These are phyloP conservation scores for Phyllotreta striolata DNA, from an alignment of 2,888 invertebrate genomes.

Conservation along the genomic window DNA sequence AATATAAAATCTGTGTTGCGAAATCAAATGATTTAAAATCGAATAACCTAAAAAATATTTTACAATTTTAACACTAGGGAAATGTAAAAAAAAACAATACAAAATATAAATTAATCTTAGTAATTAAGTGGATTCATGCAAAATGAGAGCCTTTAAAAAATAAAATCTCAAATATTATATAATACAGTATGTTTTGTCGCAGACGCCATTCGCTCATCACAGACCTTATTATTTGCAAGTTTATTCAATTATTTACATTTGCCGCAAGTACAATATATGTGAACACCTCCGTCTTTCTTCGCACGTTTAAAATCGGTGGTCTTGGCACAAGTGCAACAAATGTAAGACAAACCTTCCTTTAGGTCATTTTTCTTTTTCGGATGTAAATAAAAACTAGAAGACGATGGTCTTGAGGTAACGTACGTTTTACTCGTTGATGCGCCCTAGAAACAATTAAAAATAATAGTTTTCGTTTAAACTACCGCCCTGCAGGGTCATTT, in stretches of 20 bases:
- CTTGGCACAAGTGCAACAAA: slow-evolving; percentile 9
- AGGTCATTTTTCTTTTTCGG: neutral
- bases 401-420: slow-evolving; percentile 1
- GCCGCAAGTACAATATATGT: slow-evolving; percentile 10
- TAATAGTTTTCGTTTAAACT: neutral
- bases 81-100: slow-evolving; percentile 2
- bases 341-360: neutral
- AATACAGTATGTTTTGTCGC: no score
- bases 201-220: neutral
- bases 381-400: neutral
- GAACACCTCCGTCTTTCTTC: neutral
- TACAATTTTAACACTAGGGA: slow-evolving; percentile 2
- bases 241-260: slow-evolving; percentile 9
- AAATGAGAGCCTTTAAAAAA: neutral
- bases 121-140: neutral
- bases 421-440: slow-evolving; percentile 5
- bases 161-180: slow-evolving; percentile 4
- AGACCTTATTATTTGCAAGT: neutral
- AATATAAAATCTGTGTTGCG: neutral
- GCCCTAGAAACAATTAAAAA: neutral
- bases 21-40: slow-evolving; percentile 9
- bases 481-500: no score
- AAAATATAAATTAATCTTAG: slow-evolving; percentile 10
- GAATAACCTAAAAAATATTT: neutral
- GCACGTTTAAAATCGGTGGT: neutral